Conservation (phyloP, 2,888 invertebrate species). For the Dryomyza anilis region DNA sequence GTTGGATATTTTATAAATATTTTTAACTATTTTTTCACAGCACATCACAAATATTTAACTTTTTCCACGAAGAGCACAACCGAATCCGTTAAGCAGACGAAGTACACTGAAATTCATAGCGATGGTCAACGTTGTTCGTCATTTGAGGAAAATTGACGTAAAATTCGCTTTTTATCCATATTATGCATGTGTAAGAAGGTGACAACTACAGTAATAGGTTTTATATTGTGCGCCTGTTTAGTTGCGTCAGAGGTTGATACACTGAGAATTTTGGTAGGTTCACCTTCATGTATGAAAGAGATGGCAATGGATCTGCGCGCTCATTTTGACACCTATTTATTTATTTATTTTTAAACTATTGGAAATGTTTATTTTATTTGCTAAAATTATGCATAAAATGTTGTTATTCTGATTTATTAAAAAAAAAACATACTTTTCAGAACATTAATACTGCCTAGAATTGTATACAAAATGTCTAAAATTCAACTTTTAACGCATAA, state of each 20-base stretch:
- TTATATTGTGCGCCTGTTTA: background rate
- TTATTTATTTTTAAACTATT: too few species aligned
- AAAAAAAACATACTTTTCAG: too few species aligned
- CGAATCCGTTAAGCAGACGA: constrained; percentile 38
- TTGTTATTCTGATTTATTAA: too few species aligned
- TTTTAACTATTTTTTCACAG: constrained; percentile 28
- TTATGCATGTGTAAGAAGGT: background rate
- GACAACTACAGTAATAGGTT: background rate
- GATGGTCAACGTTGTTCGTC: background rate
- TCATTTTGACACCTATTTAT: too few species aligned
- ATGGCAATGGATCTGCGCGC: too few species aligned
- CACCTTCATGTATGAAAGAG: background rate
- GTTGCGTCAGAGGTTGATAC: background rate
- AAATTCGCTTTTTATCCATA: background rate
- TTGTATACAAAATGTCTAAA: too few species aligned
- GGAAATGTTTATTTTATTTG: too few species aligned
- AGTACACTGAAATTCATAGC: constrained; percentile 36
- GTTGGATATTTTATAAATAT: constrained; percentile 15
- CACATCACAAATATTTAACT: constrained; percentile 26
- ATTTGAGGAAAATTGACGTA: background rate
- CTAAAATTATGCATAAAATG: too few species aligned
- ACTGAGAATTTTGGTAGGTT: background rate
- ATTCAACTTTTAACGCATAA: too few species aligned
- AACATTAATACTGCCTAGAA: too few species aligned
- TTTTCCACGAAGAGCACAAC: constrained; percentile 33